These are phyloP conservation scores for Ctenochaetus hawaiiensis DNA, from an alignment of 2,797 vertebrate species.

Conservation along the genomic window DNA sequence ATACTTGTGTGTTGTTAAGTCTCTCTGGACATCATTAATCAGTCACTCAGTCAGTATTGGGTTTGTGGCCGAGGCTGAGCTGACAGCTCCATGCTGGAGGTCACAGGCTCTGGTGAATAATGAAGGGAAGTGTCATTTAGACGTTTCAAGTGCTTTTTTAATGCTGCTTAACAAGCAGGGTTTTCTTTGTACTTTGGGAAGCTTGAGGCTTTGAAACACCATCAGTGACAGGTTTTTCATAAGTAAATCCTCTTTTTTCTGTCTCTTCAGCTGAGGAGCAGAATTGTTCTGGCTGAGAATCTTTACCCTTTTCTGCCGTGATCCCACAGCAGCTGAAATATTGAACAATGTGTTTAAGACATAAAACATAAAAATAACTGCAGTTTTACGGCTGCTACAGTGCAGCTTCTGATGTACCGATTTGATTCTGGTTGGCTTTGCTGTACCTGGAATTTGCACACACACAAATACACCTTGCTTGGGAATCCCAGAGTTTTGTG, in stretches of 20 bases:
- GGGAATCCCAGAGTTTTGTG: slow-evolving; percentile 48
- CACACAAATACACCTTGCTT: slow-evolving; percentile 28
- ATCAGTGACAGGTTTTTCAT: slow-evolving; percentile 45
- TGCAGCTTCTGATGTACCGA: slow-evolving; percentile 15
- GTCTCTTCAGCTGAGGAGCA: slow-evolving; percentile 49
- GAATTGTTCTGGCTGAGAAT: slow-evolving; percentile 32
- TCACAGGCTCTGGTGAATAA: slow-evolving; percentile 62
- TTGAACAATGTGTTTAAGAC: not conserved
- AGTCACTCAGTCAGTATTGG: slow-evolving; percentile 50
- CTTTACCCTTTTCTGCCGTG: not conserved
- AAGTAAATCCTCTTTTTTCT: slow-evolving; percentile 53
- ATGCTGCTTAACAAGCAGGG: slow-evolving; percentile 60
- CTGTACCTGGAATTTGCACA: slow-evolving; percentile 5
- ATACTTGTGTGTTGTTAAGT: slow-evolving; percentile 8
- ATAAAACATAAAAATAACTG: not conserved
- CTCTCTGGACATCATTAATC: slow-evolving; percentile 62
- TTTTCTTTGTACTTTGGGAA: slow-evolving; percentile 37
- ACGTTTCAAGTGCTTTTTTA: slow-evolving; percentile 67
- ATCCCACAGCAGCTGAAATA: slow-evolving; percentile 21
- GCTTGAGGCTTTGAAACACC: slow-evolving; percentile 41
- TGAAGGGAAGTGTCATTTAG: slow-evolving; percentile 61
- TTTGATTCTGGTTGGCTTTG: slow-evolving; percentile 27
- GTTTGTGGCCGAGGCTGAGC: slow-evolving; percentile 45
- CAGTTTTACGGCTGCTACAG: slow-evolving; percentile 5
- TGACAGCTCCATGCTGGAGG: slow-evolving; percentile 69